phyloP scores from a whole-genome alignment of 2,797 vertebrate genomes.

The Spinus olivaceus region DNA sequence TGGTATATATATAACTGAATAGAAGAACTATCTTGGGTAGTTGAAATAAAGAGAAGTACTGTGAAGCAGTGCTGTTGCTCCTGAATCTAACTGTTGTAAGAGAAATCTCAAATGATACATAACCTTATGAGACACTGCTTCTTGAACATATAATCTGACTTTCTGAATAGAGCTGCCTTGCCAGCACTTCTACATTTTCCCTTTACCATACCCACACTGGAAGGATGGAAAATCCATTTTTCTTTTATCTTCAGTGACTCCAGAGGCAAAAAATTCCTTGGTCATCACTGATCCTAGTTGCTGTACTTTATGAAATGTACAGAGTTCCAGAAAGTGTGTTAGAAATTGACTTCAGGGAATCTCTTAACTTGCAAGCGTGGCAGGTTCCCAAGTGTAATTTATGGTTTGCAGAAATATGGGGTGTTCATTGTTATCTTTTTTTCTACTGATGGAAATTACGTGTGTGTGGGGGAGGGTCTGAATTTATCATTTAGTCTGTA shows the following conservation, averaged over 20 bases:
- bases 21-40: not conserved
- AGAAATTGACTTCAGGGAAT: conserved; percentile 67
- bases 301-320: conserved; percentile 44
- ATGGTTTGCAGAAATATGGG: conserved; percentile 66
- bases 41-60: not conserved
- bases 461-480: not conserved
- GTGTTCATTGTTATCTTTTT: conserved; percentile 61
- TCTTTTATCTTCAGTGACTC: conserved; percentile 35
- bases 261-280: conserved; percentile 62
- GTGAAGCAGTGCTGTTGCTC: not conserved
- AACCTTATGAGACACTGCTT: conserved; percentile 21
- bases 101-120: not conserved
- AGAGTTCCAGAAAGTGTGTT: conserved; percentile 61
- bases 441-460: conserved; percentile 36
- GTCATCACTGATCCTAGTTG: conserved; percentile 41
- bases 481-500: conserved; percentile 56
- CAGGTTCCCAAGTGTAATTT: conserved; percentile 67
- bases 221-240: not conserved
- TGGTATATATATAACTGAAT: conserved; percentile 1
- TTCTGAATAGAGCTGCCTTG: conserved; percentile 13
- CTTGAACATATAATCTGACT: not conserved
- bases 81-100: not conserved
- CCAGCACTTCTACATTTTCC: conserved; percentile 36
- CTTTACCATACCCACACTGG: not conserved
- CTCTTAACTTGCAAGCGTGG: conserved; percentile 56